Evolutionary conservation across 2,888 invertebrate genomes (phyloP).

Genomic region (Hypsopygia costalis): DNA sequence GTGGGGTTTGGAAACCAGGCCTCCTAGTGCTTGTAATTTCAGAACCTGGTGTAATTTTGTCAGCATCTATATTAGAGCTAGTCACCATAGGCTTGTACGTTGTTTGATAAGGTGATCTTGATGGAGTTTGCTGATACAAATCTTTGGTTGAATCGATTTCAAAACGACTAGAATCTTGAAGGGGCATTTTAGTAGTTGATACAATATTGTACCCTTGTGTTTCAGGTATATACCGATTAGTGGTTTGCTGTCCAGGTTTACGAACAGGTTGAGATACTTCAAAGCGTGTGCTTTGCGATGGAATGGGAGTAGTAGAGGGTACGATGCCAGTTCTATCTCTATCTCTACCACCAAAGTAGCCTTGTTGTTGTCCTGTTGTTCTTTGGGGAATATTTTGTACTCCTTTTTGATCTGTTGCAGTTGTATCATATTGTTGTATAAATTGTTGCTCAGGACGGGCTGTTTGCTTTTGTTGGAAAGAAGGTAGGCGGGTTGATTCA

Average conservation of each 20-base stretch:
- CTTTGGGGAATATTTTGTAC: neutral
- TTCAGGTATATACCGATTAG: slow-evolving; percentile 1
- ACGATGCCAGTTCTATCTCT: neutral
- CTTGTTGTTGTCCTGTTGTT: neutral
- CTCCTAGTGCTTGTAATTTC: neutral
- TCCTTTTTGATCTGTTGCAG: neutral
- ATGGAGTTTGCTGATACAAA: slow-evolving; percentile 5
- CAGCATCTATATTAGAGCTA: slow-evolving; percentile 4
- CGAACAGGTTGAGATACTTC: neutral
- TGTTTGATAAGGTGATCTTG: slow-evolving; percentile 5
- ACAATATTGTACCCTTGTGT: slow-evolving; percentile 5
- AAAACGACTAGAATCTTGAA: slow-evolving; percentile 3
- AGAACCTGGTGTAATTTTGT: neutral
- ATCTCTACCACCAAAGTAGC: neutral
- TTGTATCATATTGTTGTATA: neutral
- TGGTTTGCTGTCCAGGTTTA: slow-evolving; percentile 10
- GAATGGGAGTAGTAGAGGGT: slow-evolving; percentile 10
- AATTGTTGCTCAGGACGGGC: slow-evolving; percentile 2
- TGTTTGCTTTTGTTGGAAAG: slow-evolving; percentile 6
- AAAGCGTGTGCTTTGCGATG: slow-evolving; percentile 1
- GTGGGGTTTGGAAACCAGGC: slow-evolving; percentile 5
- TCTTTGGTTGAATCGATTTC: neutral
- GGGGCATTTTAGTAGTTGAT: slow-evolving; percentile 26
- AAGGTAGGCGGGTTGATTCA: slow-evolving; percentile 9
- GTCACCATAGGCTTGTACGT: slow-evolving; percentile 9